Evolutionary conservation across 2,888 invertebrate species (phyloP).

Genomic region (Poecilus cupreus): DNA sequence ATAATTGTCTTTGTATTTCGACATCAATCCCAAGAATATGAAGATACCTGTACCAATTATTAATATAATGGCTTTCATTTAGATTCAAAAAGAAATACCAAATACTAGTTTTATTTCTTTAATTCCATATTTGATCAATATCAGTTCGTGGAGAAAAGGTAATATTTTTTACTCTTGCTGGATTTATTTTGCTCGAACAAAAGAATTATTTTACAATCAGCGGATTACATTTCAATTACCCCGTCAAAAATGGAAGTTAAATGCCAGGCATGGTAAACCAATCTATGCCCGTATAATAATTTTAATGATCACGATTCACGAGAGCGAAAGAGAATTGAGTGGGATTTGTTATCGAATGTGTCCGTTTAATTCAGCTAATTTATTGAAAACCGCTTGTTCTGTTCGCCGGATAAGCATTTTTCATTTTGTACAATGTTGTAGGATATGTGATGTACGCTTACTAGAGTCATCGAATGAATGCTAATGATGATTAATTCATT

Average conservation of each 20-base stretch:
- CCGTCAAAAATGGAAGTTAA: no score
- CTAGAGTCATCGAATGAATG: background rate
- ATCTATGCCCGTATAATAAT: background rate
- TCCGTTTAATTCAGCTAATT: background rate
- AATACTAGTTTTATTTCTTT: no score
- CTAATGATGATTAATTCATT: background rate
- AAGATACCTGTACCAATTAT: no score
- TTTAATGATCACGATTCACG: background rate
- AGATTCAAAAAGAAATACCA: no score
- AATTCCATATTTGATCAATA: no score
- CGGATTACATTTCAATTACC: background rate
- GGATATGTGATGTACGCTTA: background rate
- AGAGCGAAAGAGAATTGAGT: background rate
- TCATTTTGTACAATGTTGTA: background rate
- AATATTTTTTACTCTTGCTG: no score
- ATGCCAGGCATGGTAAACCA: background rate
- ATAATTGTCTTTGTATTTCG: no score
- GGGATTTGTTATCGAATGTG: background rate
- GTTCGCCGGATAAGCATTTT: background rate
- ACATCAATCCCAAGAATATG: no score
- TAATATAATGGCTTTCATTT: no score
- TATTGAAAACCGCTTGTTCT: background rate
- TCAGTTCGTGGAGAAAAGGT: no score
- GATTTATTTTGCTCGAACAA: no score
- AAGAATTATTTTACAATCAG: no score